Evolutionary conservation across 2,888 invertebrate species (phyloP).

Genomic region (Thereva nobilitata): DNA sequence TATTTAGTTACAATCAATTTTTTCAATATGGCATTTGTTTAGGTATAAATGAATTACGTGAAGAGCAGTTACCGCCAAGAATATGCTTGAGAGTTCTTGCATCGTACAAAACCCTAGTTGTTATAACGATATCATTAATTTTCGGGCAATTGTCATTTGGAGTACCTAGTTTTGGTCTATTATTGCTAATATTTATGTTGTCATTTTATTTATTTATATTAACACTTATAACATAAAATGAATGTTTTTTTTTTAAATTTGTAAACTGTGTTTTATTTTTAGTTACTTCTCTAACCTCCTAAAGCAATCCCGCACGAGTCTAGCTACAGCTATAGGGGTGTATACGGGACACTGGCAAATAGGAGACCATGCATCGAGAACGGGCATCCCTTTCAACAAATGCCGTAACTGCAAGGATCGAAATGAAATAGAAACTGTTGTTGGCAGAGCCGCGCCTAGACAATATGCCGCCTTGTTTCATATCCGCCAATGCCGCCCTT

Average conservation of each 20-base stretch:
- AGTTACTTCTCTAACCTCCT: slow-evolving; percentile 13
- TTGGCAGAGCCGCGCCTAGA: no score
- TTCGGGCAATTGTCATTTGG: slow-evolving; percentile 50
- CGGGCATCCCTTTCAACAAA: no score
- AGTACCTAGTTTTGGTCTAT: slow-evolving; percentile 49
- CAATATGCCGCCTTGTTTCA: no score
- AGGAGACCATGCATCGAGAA: no score
- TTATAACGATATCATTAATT: slow-evolving; percentile 47
- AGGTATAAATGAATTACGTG: slow-evolving; percentile 50
- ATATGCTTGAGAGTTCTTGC: slow-evolving; percentile 53
- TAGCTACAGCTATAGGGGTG: no score
- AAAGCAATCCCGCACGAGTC: no score
- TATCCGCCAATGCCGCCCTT: no score
- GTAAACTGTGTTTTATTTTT: slow-evolving; percentile 13
- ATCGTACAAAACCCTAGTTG: slow-evolving; percentile 48
- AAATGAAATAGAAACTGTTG: no score
- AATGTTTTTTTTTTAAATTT: slow-evolving; percentile 20
- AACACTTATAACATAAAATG: slow-evolving; percentile 49
- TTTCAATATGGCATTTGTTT: slow-evolving; percentile 17
- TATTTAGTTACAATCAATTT: not conserved
- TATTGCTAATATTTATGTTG: slow-evolving; percentile 47
- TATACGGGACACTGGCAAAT: no score
- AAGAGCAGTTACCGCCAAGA: slow-evolving; percentile 52
- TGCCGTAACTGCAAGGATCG: no score
- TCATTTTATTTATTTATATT: slow-evolving; percentile 49